A percentile compares a stretch with the other conserved stretches of the same genome.
phyloP scores from a whole-genome alignment of 2,113 vertebrate species.

The Heliornis fulica region DNA sequence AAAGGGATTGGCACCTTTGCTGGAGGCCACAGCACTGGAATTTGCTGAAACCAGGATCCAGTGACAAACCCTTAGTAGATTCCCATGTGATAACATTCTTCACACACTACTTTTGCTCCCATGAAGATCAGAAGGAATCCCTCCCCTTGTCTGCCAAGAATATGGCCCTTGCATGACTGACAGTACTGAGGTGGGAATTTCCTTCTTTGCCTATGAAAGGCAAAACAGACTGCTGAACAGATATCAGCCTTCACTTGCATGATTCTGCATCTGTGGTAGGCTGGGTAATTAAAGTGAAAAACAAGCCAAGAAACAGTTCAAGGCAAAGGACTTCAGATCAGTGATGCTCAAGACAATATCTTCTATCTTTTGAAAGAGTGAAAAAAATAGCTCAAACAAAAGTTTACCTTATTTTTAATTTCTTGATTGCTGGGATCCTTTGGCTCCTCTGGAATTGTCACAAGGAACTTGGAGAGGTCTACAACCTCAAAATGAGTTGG shows the following conservation, averaged over 20 bases:
- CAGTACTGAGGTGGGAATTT: neutral
- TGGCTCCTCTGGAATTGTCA: conserved; percentile 67
- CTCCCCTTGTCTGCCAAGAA: neutral
- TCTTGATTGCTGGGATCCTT: conserved; percentile 49
- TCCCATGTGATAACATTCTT: neutral
- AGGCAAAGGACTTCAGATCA: neutral
- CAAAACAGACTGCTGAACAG: neutral
- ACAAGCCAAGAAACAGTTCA: neutral
- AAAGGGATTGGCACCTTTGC: neutral
- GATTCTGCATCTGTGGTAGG: neutral
- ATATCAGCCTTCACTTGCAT: neutral
- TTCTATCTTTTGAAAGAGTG: neutral
- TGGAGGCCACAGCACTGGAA: neutral
- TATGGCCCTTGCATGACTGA: neutral
- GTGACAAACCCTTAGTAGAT: neutral
- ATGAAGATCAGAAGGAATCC: neutral
- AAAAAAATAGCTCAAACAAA: neutral
- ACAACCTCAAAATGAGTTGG: conserved; percentile 75
- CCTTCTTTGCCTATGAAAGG: neutral
- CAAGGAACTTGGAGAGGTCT: conserved; percentile 68
- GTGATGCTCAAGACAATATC: neutral
- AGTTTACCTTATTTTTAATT: conserved; percentile 70
- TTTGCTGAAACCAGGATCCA: neutral
- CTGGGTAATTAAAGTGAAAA: neutral
- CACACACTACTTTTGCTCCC: neutral